Evolutionary conservation across 2,797 vertebrate genomes (phyloP).

Genomic region (Brachymystax lenok): DNA sequence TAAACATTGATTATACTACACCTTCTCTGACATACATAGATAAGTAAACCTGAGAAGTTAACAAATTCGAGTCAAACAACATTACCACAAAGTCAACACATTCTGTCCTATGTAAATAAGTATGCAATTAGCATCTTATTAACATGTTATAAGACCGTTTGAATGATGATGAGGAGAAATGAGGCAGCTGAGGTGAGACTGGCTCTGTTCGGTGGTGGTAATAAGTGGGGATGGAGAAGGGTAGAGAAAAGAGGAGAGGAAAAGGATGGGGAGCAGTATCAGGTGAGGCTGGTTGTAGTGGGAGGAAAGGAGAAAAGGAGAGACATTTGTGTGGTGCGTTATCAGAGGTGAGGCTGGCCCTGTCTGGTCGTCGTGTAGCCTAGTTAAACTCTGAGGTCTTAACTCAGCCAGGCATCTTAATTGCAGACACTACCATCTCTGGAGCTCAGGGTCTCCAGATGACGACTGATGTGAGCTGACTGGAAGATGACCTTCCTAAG

Average conservation of each 20-base stretch:
- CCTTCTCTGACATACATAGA: constrained; percentile 34
- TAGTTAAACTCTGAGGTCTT: constrained; percentile 56
- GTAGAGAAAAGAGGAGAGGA: no score
- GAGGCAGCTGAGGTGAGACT: no score
- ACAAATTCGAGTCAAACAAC: constrained; percentile 10
- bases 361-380: constrained; percentile 10
- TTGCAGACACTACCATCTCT: constrained; percentile 36
- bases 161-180: constrained; percentile 28
- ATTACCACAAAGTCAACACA: constrained; percentile 34
- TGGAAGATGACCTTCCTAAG: constrained; percentile 72
- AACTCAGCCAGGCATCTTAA: constrained; percentile 71
- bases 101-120: constrained; percentile 44
- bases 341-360: constrained; percentile 20
- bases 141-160: constrained; percentile 46
- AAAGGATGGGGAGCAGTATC: no score
- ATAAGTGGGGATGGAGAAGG: no score
- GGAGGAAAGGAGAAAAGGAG: constrained; percentile 14
- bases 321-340: background rate
- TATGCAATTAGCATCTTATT: constrained; percentile 47
- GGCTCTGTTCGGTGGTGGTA: no score
- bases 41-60: constrained; percentile 14
- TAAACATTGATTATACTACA: constrained; percentile 28
- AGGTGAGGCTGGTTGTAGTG: no score
- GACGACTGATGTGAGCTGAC: constrained; percentile 72
- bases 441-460: constrained; percentile 51